phyloP scores from a whole-genome alignment of 1,140 invertebrate species.

The Nasonia longicornis region DNA sequence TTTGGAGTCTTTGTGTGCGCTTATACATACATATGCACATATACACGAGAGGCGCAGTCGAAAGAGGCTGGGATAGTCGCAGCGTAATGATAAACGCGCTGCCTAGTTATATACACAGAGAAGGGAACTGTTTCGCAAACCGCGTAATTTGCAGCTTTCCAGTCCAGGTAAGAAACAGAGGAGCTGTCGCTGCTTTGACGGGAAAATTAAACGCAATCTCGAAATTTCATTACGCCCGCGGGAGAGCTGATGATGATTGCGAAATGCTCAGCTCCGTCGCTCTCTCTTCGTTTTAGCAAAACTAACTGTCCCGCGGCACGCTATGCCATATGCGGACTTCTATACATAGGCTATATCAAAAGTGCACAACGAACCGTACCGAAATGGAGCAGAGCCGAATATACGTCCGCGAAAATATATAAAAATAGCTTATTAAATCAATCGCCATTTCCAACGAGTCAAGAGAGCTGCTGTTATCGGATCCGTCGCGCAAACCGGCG shows the following conservation, averaged over 20 bases:
- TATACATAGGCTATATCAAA: too few species aligned
- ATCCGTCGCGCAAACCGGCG: background rate
- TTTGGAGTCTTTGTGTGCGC: too few species aligned
- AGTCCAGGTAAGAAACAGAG: background rate
- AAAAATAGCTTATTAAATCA: too few species aligned
- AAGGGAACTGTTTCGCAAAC: background rate
- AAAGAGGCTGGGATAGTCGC: background rate
- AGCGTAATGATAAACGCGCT: slow-evolving; percentile 9
- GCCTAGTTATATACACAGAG: background rate
- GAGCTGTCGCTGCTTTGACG: slow-evolving; percentile 11
- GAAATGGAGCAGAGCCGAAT: too few species aligned
- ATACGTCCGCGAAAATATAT: too few species aligned
- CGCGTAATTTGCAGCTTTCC: slow-evolving; percentile 2
- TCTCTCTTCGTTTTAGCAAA: too few species aligned
- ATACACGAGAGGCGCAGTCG: background rate
- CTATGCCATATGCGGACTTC: too few species aligned
- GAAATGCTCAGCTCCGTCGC: too few species aligned
- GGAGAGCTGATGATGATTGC: background rate
- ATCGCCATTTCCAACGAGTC: background rate
- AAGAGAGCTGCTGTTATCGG: background rate
- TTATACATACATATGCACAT: background rate
- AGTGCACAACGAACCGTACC: too few species aligned
- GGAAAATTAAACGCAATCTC: slow-evolving; percentile 34
- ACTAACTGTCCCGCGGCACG: too few species aligned
- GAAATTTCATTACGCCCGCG: slow-evolving; percentile 21